These are phyloP conservation scores for Magallana gigas DNA, from an alignment of 1,140 invertebrate genomes.

Conservation along the genomic window DNA sequence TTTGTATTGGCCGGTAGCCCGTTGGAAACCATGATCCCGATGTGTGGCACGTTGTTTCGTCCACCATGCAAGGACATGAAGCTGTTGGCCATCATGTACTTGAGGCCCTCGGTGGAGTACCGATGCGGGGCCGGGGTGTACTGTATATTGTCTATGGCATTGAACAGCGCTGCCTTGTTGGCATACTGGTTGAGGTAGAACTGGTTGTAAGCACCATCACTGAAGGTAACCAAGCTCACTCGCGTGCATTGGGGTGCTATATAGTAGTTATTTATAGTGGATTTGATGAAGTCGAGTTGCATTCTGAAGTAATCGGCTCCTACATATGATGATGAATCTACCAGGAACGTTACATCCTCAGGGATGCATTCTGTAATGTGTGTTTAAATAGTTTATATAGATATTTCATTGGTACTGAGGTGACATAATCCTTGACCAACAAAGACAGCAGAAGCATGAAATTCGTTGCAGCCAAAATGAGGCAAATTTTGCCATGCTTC, in stretches of 20 bases:
- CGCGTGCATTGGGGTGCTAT: slow-evolving; percentile 58
- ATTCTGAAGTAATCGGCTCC: slow-evolving; percentile 64
- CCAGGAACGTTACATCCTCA: slow-evolving; percentile 68
- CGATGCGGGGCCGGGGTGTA: slow-evolving; percentile 51
- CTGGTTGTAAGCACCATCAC: slow-evolving; percentile 60
- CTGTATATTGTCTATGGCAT: slow-evolving; percentile 63
- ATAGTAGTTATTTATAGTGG: slow-evolving; percentile 61
- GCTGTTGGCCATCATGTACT: slow-evolving; percentile 52
- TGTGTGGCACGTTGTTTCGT: slow-evolving; percentile 63
- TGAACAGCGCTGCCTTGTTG: slow-evolving; percentile 56
- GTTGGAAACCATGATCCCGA: slow-evolving; percentile 69
- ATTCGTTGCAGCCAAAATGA: slow-evolving; percentile 1
- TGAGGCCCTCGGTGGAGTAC: slow-evolving; percentile 59
- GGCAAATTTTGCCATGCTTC: background rate
- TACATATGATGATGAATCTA: slow-evolving; percentile 72
- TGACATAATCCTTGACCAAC: background rate
- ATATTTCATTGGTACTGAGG: background rate
- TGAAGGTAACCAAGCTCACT: slow-evolving; percentile 64
- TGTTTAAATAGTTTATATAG: background rate
- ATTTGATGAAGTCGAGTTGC: slow-evolving; percentile 64
- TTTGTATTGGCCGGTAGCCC: slow-evolving; percentile 54
- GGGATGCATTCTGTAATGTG: slow-evolving; percentile 53
- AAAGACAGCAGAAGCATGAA: background rate
- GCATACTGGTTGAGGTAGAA: slow-evolving; percentile 64
- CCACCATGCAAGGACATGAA: slow-evolving; percentile 61